Evolutionary conservation across 2,113 vertebrate genomes (phyloP).

Genomic region (Myodes glareolus): DNA sequence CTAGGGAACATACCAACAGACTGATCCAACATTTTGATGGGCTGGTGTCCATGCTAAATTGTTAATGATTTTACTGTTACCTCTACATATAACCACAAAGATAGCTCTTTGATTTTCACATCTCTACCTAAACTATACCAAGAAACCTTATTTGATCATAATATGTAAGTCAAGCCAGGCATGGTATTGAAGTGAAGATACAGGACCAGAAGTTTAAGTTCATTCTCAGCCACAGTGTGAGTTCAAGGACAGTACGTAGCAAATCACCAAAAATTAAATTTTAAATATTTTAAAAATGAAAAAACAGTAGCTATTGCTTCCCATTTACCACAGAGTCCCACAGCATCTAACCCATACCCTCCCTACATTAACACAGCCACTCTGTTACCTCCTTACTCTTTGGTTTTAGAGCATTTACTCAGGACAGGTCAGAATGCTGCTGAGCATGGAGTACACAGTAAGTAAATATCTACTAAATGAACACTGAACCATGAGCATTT

Average conservation of each 20-base stretch:
- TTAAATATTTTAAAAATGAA: neutral
- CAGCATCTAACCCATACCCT: neutral
- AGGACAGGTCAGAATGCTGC: neutral
- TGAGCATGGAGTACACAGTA: neutral
- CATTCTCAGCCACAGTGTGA: neutral
- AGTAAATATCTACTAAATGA: neutral
- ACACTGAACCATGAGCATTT: neutral
- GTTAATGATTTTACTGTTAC: neutral
- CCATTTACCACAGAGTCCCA: neutral
- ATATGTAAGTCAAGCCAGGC: neutral
- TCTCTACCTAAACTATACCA: neutral
- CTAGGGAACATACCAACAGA: neutral
- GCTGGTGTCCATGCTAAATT: neutral
- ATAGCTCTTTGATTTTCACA: neutral
- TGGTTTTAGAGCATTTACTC: neutral
- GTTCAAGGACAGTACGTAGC: neutral
- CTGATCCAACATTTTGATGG: neutral
- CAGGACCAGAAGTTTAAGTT: neutral
- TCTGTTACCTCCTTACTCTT: neutral
- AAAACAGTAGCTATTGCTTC: neutral
- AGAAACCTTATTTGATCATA: neutral
- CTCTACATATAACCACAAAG: neutral
- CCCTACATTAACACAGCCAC: neutral
- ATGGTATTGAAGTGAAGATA: neutral
- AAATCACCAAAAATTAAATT: neutral